phyloP scores from a whole-genome alignment of 2,113 vertebrate species.

The Callopanchax toddi region DNA sequence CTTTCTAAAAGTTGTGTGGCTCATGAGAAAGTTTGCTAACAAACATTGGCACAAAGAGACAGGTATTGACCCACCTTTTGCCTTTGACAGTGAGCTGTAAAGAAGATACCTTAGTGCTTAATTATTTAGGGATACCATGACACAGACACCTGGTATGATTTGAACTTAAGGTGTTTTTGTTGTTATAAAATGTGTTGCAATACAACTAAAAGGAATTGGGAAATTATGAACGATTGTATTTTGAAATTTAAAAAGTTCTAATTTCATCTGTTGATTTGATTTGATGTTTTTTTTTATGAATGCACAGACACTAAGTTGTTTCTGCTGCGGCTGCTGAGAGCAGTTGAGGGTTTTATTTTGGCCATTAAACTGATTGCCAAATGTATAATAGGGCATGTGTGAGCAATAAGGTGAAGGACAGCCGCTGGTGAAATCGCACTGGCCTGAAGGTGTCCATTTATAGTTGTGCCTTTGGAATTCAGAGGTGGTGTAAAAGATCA shows the following conservation, averaged over 20 bases:
- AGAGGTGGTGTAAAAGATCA: not conserved
- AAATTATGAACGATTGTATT: not conserved
- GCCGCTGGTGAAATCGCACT: constrained; percentile 16
- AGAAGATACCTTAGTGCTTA: too few relatives aligned
- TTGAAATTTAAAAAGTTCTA: constrained; percentile 22
- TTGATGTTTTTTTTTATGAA: not conserved
- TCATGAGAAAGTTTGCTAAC: too few relatives aligned
- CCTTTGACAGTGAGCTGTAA: too few relatives aligned
- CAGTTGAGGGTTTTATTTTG: constrained; percentile 23
- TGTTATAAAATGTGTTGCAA: not conserved
- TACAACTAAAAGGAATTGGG: not conserved
- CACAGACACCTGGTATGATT: not conserved
- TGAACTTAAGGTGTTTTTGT: not conserved
- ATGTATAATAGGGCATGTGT: constrained; percentile 17
- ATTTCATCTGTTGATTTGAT: constrained; percentile 6
- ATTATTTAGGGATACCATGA: not conserved
- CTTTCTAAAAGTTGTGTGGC: too few relatives aligned
- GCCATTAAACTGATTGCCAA: constrained; percentile 28
- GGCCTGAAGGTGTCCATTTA: constrained; percentile 20
- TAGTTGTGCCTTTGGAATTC: constrained; percentile 20
- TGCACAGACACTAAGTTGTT: constrained; percentile 12
- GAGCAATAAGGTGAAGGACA: constrained; percentile 28
- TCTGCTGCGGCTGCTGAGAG: constrained; percentile 25
- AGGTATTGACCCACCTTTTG: too few relatives aligned
- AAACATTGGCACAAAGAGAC: too few relatives aligned